These are phyloP conservation scores for Aspidiotus rigidus DNA, from an alignment of 2,888 invertebrate genomes.

Conservation along the genomic window DNA sequence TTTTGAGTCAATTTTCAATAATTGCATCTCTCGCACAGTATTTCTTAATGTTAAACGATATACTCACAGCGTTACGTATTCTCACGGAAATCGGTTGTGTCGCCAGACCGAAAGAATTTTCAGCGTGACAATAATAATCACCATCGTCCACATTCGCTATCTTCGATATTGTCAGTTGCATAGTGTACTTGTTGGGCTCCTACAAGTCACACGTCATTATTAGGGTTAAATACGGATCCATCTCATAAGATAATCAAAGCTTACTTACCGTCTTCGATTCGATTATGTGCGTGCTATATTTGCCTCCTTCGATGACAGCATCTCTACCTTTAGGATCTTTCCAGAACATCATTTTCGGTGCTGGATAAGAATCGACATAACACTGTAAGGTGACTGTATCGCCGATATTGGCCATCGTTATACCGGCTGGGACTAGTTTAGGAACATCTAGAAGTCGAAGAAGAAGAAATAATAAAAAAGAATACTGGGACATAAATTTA, in stretches of 20 bases:
- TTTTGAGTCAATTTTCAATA: neutral
- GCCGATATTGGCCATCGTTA: constrained; percentile 65
- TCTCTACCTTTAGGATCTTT: constrained; percentile 62
- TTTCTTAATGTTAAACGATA: too few species aligned
- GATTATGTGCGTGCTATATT: constrained; percentile 51
- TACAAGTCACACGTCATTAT: constrained; percentile 39
- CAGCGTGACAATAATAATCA: constrained; percentile 75
- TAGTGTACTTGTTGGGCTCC: constrained; percentile 60
- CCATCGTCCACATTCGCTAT: constrained; percentile 63
- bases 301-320: constrained; percentile 67
- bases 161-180: constrained; percentile 64
- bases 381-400: constrained; percentile 69
- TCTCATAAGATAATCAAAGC: neutral
- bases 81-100: constrained; percentile 64
- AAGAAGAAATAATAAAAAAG: too few species aligned
- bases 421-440: constrained; percentile 64
- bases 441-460: constrained; percentile 55
- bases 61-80: constrained; percentile 50
- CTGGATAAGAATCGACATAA: constrained; percentile 66
- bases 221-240: neutral
- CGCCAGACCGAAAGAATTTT: constrained; percentile 68
- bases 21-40: neutral
- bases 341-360: constrained; percentile 74
- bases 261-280: constrained; percentile 19
- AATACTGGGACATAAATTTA: too few species aligned